Conservation (phyloP, 2,113 vertebrate species). For the Apus apus region DNA sequence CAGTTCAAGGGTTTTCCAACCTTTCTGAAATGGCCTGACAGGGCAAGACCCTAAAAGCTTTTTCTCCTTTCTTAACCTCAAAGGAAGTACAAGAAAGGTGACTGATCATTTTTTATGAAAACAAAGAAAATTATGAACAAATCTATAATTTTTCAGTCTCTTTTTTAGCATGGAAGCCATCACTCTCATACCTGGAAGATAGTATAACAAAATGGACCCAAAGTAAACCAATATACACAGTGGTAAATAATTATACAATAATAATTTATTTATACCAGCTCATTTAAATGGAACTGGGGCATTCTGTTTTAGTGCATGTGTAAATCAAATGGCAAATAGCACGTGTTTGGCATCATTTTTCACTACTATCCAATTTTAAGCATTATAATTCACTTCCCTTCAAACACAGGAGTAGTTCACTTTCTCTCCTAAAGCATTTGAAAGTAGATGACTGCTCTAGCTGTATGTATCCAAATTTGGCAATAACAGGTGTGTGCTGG, state of each 20-base stretch:
- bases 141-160: background rate
- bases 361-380: background rate
- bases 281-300: background rate
- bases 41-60: background rate
- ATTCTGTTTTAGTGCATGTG: background rate
- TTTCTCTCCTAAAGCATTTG: background rate
- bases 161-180: background rate
- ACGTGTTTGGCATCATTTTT: background rate
- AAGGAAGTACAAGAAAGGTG: background rate
- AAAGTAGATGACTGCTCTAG: background rate
- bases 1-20: background rate
- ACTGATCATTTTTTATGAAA: background rate
- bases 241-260: background rate
- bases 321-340: background rate
- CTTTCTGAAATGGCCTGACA: background rate
- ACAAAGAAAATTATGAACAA: background rate
- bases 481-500: background rate
- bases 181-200: background rate
- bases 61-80: background rate
- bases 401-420: background rate
- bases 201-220: background rate
- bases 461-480: background rate
- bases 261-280: background rate
- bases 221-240: background rate
- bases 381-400: background rate